Evolutionary conservation across 2,888 invertebrate species (phyloP).

Genomic region (Lithophane semibrunnea): DNA sequence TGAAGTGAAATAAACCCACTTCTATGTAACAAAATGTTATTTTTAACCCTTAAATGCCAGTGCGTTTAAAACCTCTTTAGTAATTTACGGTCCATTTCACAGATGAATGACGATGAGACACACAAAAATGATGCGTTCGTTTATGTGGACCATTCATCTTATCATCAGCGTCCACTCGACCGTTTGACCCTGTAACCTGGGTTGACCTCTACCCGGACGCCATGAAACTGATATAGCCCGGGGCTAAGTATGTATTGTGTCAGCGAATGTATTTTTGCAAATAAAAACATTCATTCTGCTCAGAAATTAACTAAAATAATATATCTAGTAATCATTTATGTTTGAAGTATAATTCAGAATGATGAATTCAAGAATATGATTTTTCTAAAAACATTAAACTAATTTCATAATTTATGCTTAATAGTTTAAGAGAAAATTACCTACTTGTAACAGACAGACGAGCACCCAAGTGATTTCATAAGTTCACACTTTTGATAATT

Average conservation of each 20-base stretch:
- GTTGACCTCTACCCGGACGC: slow-evolving; percentile 27
- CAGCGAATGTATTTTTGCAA: slow-evolving; percentile 5
- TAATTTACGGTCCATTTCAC: slow-evolving; percentile 1
- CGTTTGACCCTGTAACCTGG: slow-evolving; percentile 34
- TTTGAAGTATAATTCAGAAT: neutral
- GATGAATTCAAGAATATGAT: neutral
- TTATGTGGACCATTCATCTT: slow-evolving; percentile 45
- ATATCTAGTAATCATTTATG: too few relatives aligned
- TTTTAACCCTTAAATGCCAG: neutral
- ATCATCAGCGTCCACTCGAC: slow-evolving; percentile 46
- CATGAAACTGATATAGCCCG: slow-evolving; percentile 25
- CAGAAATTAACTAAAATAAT: neutral
- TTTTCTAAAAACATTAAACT: neutral
- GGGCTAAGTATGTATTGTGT: neutral
- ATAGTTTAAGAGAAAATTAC: neutral
- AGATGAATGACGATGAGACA: neutral
- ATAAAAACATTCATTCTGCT: too few relatives aligned
- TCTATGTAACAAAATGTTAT: neutral
- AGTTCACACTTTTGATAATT: neutral
- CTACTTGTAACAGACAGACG: too few relatives aligned
- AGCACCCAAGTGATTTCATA: neutral
- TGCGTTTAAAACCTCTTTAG: slow-evolving; percentile 14
- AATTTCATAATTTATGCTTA: neutral
- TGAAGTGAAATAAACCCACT: slow-evolving; percentile 10
- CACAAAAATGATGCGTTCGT: slow-evolving; percentile 22